Evolutionary conservation across 2,797 vertebrate species (phyloP), one percentile per base, ranked within the genome.

Genomic region (Fratercula arctica): DNA sequence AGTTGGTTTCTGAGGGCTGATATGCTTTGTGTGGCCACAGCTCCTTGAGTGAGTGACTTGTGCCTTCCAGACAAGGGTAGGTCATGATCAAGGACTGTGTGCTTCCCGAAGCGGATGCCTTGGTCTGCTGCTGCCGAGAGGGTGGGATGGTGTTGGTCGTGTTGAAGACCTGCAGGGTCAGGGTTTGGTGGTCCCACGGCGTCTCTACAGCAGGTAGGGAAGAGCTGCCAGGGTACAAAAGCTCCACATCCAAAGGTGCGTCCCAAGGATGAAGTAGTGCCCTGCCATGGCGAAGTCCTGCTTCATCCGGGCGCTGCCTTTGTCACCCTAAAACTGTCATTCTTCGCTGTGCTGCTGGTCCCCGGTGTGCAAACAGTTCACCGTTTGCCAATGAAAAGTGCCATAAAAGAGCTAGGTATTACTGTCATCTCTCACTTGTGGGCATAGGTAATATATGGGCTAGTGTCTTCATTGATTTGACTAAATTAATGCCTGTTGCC

Each of bases 131-230:
- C 59, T 45, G 48, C 67, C 1, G 2, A 16, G 10, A 24, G 29
- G 29, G 6, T 6, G 41, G 24, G 50, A 4, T 3, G 10, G 29
- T 1, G 2, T 13, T 1, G 51, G 35, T 8, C 4, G 16, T 25
- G 43, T 43, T 35, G 5, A 31, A 39, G 11, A 5, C 51, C 16
- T 8, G 10, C n/a, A 7, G 43, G 23, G 25, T 10, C 6, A 3
- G 51, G 16, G 43, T 8, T 24, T 56, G 69, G 50, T 11, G 15
- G 23, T 46, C 28, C 50, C 29, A 23, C 0, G 2, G 41, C 6
- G 28, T 28, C 29, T 33, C 39, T 33, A 3, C 59, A 17, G n/a
- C 37, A 33, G 18, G 17, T 15, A 11, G 48, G 50, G 21, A 28
- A 39, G 51, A 9, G 46, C 56, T 61, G 56, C 46, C 25, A 33